Evolutionary conservation across 1,140 invertebrate genomes (phyloP).

Genomic region (Tetramorium parvispinum): DNA sequence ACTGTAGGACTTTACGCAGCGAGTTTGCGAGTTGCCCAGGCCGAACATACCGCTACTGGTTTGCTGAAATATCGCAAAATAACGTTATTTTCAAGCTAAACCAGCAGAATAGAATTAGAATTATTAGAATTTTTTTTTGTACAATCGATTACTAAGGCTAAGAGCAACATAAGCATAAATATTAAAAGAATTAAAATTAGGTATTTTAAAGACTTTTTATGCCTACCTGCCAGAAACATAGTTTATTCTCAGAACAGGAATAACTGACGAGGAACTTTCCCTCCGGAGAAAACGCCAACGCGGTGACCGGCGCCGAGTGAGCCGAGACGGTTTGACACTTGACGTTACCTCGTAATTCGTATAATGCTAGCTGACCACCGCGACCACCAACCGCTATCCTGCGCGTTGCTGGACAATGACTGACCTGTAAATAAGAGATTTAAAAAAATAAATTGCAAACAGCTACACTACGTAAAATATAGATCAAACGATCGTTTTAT

Average conservation of each 20-base stretch:
- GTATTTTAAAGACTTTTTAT: not conserved
- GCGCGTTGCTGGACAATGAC: conserved; percentile 95
- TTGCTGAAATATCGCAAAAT: conserved; percentile 82
- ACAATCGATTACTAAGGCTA: not conserved
- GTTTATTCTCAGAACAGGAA: conserved; percentile 96
- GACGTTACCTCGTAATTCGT: conserved; percentile 95
- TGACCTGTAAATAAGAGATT: conserved; percentile 83
- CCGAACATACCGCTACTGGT: conserved; percentile 95
- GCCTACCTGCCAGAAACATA: conserved; percentile 99
- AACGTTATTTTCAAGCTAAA: conserved; percentile 47
- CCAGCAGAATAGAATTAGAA: not conserved
- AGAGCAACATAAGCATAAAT: not conserved
- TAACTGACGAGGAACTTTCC: conserved; percentile 99
- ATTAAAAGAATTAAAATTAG: conserved; percentile 2
- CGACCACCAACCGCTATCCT: conserved; percentile 98
- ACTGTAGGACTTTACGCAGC: conserved; percentile 97
- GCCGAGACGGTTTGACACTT: conserved; percentile 97
- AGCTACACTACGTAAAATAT: not conserved
- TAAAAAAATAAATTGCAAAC: conserved; percentile 12
- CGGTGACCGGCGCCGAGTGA: conserved; percentile 95
- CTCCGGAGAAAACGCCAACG: conserved; percentile 97
- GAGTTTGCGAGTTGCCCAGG: conserved; percentile 95
- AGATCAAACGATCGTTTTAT: not conserved
- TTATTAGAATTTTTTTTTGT: conserved; percentile 7
- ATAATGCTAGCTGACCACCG: conserved; percentile 96